phyloP scores from a whole-genome alignment of 2,113 vertebrate genomes.

The Vanacampus margaritifer region DNA sequence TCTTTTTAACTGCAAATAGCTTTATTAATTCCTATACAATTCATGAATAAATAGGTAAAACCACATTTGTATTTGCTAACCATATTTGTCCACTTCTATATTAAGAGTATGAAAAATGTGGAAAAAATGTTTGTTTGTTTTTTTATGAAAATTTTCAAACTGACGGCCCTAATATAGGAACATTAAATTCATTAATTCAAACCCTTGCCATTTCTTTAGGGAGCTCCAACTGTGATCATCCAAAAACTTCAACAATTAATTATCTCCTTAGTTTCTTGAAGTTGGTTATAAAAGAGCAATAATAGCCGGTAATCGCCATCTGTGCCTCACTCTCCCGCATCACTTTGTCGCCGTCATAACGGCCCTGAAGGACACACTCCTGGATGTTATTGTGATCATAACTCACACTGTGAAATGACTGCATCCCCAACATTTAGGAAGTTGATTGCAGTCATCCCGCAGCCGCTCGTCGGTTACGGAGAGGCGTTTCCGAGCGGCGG shows the following conservation, averaged over 20 bases:
- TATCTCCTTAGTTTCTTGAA: slow-evolving; percentile 11
- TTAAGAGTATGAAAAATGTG: no score
- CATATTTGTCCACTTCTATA: no score
- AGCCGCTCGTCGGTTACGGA: slow-evolving; percentile 29
- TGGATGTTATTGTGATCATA: slow-evolving; percentile 51
- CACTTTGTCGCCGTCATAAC: slow-evolving; percentile 48
- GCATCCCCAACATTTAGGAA: slow-evolving; percentile 31
- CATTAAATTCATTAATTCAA: no score
- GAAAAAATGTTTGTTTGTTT: no score
- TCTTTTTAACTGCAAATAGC: no score
- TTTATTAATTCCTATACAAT: no score
- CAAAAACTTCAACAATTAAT: slow-evolving; percentile 20
- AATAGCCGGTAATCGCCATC: slow-evolving; percentile 32
- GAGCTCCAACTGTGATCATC: no score
- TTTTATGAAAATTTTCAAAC: no score
- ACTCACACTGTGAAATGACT: slow-evolving; percentile 49
- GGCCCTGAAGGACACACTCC: slow-evolving; percentile 52
- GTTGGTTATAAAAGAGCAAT: slow-evolving; percentile 35
- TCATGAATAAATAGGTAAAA: no score
- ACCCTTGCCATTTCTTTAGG: neutral
- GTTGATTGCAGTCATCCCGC: slow-evolving; percentile 28
- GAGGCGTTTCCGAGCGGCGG: slow-evolving; percentile 26
- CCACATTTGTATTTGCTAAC: no score
- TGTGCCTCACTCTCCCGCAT: slow-evolving; percentile 34
- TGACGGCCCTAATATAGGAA: no score